Percentiles rank a stretch among this genome's conserved stretches.
phyloP scores from a whole-genome alignment of 2,113 vertebrate genomes.

The Micromys minutus region DNA sequence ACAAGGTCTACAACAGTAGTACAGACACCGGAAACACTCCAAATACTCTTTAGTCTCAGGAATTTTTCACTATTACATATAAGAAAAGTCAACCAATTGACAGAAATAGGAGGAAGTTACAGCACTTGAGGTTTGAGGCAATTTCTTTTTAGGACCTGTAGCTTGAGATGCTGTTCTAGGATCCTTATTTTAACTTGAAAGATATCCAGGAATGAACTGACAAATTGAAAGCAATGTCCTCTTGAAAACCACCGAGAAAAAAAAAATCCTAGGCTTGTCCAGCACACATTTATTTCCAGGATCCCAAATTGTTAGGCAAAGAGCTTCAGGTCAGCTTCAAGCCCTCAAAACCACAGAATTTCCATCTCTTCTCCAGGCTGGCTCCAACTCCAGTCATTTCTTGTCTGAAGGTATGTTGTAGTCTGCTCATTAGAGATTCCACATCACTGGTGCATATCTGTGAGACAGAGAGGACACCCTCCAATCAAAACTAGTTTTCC shows the following conservation, averaged over 20 bases:
- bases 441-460: slow-evolving; percentile 94
- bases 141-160: slow-evolving; percentile 71
- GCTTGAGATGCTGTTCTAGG: slow-evolving; percentile 67
- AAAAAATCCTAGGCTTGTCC: slow-evolving; percentile 62
- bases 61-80: slow-evolving; percentile 63
- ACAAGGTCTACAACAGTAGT: slow-evolving; percentile 72
- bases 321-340: slow-evolving; percentile 91
- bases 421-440: slow-evolving; percentile 92
- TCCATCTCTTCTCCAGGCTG: slow-evolving; percentile 98
- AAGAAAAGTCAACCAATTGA: slow-evolving; percentile 71
- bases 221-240: slow-evolving; percentile 64
- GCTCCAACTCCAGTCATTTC: slow-evolving; percentile 96
- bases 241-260: slow-evolving; percentile 41
- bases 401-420: slow-evolving; percentile 95
- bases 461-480: slow-evolving; percentile 14
- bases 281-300: slow-evolving; percentile 31
- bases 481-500: slow-evolving; percentile 22
- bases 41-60: slow-evolving; percentile 69
- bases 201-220: slow-evolving; percentile 31
- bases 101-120: slow-evolving; percentile 63
- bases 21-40: slow-evolving; percentile 70
- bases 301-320: background rate
- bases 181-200: slow-evolving; percentile 74
- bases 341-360: slow-evolving; percentile 96
- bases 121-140: slow-evolving; percentile 73